These are phyloP conservation scores for Atherinosoma microstoma DNA, from an alignment of 2,797 vertebrate species.

Conservation along the genomic window DNA sequence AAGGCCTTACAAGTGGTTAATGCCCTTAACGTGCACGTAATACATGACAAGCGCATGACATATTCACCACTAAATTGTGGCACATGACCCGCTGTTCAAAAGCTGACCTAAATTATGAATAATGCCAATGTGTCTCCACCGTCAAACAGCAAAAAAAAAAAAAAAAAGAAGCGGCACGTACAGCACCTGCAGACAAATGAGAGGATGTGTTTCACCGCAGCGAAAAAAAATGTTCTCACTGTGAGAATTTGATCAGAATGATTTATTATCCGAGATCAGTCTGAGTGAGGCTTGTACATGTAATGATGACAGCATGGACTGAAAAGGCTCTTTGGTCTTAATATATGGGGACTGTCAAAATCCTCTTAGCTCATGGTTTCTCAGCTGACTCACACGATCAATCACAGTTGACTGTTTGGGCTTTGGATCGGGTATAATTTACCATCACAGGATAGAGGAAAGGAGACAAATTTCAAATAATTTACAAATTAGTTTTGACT, in stretches of 20 bases:
- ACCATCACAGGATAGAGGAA: neutral
- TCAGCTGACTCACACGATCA: constrained; percentile 46
- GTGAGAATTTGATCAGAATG: constrained; percentile 34
- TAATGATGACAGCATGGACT: constrained; percentile 52
- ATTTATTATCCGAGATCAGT: constrained; percentile 55
- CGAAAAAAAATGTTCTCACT: constrained; percentile 22
- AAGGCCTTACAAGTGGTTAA: constrained; percentile 61
- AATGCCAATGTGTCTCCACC: constrained; percentile 26
- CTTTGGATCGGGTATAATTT: neutral
- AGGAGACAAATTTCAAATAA: neutral
- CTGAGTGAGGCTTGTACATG: constrained; percentile 36
- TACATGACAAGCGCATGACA: constrained; percentile 44
- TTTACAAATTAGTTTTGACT: constrained; percentile 12
- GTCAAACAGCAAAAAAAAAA: constrained; percentile 9
- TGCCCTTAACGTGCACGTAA: constrained; percentile 56
- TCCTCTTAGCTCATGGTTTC: constrained; percentile 59
- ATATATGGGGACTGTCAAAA: constrained; percentile 69
- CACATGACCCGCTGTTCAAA: constrained; percentile 43
- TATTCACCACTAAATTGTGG: constrained; percentile 46
- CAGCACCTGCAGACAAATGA: neutral
- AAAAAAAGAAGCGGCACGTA: constrained; percentile 11
- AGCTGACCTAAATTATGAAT: constrained; percentile 56
- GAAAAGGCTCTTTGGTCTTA: constrained; percentile 53
- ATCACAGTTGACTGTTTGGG: constrained; percentile 56
- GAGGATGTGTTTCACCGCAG: constrained; percentile 21